A percentile compares a stretch with the other conserved stretches of the same genome.
These are phyloP conservation scores for Phataginus tricuspis DNA, from an alignment of 2,797 vertebrate species.

Conservation along the genomic window DNA sequence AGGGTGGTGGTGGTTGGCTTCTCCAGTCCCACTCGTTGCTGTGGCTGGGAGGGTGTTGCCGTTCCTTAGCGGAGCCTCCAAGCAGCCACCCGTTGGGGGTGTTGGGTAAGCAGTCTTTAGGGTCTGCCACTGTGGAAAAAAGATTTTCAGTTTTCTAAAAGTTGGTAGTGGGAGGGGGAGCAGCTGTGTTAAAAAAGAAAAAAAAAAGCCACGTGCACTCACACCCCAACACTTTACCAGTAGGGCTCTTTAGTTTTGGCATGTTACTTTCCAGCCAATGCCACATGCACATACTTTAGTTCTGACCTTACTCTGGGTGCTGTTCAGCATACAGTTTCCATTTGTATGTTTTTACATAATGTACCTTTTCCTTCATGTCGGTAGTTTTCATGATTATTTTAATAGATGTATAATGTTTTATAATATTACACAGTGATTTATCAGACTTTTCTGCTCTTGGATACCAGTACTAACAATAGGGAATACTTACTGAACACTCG, in stretches of 20 bases:
- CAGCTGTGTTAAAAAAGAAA: not conserved
- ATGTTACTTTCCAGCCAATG: not conserved
- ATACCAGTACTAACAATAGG: not conserved
- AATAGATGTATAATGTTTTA: not conserved
- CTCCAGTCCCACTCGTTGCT: not conserved
- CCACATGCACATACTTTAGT: not conserved
- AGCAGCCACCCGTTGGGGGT: not conserved
- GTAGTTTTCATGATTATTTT: not conserved
- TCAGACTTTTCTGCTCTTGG: not conserved
- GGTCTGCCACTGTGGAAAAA: not conserved
- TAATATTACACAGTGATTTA: not conserved
- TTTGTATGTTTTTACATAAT: conserved; percentile 24
- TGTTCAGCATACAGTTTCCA: not conserved
- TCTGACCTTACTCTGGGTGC: not conserved
- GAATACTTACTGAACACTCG: not conserved
- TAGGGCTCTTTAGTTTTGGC: not conserved
- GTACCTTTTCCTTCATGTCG: conserved; percentile 8
- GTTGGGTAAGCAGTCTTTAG: not conserved
- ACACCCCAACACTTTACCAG: not conserved
- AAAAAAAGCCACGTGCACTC: not conserved
- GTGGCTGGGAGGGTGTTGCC: not conserved
- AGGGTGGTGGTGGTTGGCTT: not conserved
- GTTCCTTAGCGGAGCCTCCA: not conserved
- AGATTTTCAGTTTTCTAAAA: not conserved
- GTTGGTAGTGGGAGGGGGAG: not conserved